Evolutionary conservation across 2,888 invertebrate species (phyloP), one percentile per base, ranked within the genome.

Genomic region (Drosophila hamatofila): DNA sequence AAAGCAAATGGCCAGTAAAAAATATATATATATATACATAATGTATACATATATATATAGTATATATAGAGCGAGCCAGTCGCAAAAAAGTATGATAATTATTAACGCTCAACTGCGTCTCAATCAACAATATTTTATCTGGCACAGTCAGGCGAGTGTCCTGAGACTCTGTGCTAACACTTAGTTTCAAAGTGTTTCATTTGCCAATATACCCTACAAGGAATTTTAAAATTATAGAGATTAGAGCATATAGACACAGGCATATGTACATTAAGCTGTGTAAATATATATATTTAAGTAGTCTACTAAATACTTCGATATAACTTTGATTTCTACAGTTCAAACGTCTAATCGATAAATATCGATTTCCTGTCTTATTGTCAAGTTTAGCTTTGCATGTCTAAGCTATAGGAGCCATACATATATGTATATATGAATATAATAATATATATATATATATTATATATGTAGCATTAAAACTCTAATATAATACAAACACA

Each of bases 101-200:
- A 87, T 86, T 86, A 86, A 86, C 87, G 85, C 85, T 87, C 84
- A 81, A 81, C 74, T 86, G 85, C 78, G 80, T 74, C 83, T 83
- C 85, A 86, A 87, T 86, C 85, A 86, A 83, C 83, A 83, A 83
- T 84, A 84, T 84, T 84, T 84, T 85, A 84, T 84, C 83, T 78
- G 80, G 75, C 72, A 78, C 68, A 75, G 62, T 68, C 78, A 78
- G 80, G 78, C 76, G 56, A 42, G 21, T 21, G 5, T 48, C 6
- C 48, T 41, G 35, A 54, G 51, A 58, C 58, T 14, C 30, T 30
- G 44, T 5, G 57, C 35, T 48, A n/a, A n/a, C 46, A 23, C 21
- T 39, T 30, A 54, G 30, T 37, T 46, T 11, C 37, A 18, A 25
- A 61, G 64, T 46, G 30, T 48, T 39, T 41, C 18, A 46, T 21